Evolutionary conservation across 2,113 vertebrate genomes (phyloP).

Genomic region (Bostrychus sinensis): DNA sequence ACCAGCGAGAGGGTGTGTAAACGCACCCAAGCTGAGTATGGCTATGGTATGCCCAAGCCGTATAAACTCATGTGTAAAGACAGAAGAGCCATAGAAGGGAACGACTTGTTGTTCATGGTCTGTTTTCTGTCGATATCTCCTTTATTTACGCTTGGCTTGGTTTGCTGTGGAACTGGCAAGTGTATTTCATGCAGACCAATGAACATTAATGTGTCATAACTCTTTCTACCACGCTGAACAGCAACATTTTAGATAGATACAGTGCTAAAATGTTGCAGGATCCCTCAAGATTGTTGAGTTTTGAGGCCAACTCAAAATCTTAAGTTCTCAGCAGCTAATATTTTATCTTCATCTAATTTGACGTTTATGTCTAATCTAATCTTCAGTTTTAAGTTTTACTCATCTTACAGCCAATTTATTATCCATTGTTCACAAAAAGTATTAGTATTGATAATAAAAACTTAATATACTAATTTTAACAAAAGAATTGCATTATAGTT

Average conservation of each 20-base stretch:
- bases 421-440: no score
- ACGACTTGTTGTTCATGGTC: conserved; percentile 63
- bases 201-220: conserved; percentile 71
- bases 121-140: conserved; percentile 71
- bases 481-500: no score
- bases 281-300: no score
- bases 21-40: conserved; percentile 32
- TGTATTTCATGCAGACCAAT: conserved; percentile 69
- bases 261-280: no score
- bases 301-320: no score
- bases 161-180: conserved; percentile 43
- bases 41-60: conserved; percentile 30
- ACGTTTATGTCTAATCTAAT: no score
- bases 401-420: no score
- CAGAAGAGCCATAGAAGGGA: conserved; percentile 36
- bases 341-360: conserved; percentile 17
- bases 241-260: no score
- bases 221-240: conserved; percentile 54
- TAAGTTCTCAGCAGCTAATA: no score
- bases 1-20: conserved; percentile 41
- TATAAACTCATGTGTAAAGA: conserved; percentile 38
- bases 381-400: no score
- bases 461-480: no score
- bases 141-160: conserved; percentile 71
- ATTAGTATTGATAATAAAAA: no score